phyloP scores from a whole-genome alignment of 35 echinoderm and acorn worm genomes.

The Apostichopus californicus region DNA sequence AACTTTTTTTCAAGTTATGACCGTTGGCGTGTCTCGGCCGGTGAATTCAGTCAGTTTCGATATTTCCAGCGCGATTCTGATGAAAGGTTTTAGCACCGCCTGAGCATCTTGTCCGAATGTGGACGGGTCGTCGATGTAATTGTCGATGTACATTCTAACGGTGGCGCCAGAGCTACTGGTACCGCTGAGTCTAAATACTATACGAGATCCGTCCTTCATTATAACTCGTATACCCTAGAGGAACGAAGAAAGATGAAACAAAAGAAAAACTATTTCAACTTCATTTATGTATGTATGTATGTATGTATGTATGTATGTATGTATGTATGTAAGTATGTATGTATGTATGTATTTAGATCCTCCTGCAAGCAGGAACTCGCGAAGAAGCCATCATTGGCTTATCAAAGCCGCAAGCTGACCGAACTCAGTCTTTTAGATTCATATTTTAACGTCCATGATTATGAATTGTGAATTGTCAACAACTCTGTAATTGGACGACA shows the following conservation, averaged over 20 bases:
- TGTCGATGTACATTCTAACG: slow-evolving; percentile 93
- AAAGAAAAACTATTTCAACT: background rate
- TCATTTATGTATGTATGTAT: no score
- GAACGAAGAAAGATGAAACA: slow-evolving; percentile 24
- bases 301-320: no score
- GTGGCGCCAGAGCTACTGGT: slow-evolving; percentile 87
- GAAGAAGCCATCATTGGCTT: no score
- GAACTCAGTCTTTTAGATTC: no score
- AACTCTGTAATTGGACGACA: no score
- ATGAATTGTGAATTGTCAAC: no score
- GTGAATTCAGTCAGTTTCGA: slow-evolving; percentile 82
- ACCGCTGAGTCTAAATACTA: slow-evolving; percentile 90
- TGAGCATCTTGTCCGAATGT: slow-evolving; percentile 67
- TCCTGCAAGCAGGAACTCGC: no score
- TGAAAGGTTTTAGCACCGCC: slow-evolving; percentile 71
- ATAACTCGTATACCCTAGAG: slow-evolving; percentile 84
- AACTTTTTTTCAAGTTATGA: slow-evolving; percentile 66
- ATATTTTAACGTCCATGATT: no score
- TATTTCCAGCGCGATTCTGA: slow-evolving; percentile 76
- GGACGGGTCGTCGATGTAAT: slow-evolving; percentile 67
- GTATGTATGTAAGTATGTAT: no score
- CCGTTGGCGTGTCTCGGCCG: slow-evolving; percentile 78
- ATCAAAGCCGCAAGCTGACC: no score
- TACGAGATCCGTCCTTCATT: slow-evolving; percentile 86
- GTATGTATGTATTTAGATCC: no score